Percentiles rank a stretch among this genome's conserved stretches.
Conservation (phyloP, 2,113 vertebrate genomes). For the Pseudolaguvia tuberculata region DNA sequence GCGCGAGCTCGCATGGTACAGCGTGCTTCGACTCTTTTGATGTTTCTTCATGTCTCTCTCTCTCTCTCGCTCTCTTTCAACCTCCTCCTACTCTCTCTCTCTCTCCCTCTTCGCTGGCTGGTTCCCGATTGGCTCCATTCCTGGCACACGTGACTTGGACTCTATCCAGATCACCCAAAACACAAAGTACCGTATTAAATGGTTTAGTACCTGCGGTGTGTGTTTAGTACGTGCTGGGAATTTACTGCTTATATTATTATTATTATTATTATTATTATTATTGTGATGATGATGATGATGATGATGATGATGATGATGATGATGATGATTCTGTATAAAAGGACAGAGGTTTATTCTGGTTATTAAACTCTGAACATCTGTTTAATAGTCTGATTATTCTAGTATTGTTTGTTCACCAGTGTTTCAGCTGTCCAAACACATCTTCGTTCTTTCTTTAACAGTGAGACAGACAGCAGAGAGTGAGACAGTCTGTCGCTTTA, state of each 20-base stretch:
- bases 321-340: too few relatives aligned
- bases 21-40: slow-evolving; percentile 88
- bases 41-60: slow-evolving; percentile 78
- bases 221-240: background rate
- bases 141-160: slow-evolving; percentile 20
- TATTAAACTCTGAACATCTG: too few relatives aligned
- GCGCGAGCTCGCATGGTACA: slow-evolving; percentile 95
- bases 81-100: slow-evolving; percentile 15
- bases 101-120: background rate
- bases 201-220: slow-evolving; percentile 10
- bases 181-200: slow-evolving; percentile 19
- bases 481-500: slow-evolving; percentile 1
- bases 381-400: too few relatives aligned
- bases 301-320: too few relatives aligned
- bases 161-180: slow-evolving; percentile 3
- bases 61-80: slow-evolving; percentile 64
- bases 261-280: background rate
- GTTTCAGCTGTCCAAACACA: too few relatives aligned
- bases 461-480: background rate
- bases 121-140: slow-evolving; percentile 27
- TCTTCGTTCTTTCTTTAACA: too few relatives aligned
- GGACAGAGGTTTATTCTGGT: too few relatives aligned
- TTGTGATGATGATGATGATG: too few relatives aligned
- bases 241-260: background rate
- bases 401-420: too few relatives aligned